phyloP scores from a whole-genome alignment of 2,888 invertebrate genomes.

The Drosophila anomelani region DNA sequence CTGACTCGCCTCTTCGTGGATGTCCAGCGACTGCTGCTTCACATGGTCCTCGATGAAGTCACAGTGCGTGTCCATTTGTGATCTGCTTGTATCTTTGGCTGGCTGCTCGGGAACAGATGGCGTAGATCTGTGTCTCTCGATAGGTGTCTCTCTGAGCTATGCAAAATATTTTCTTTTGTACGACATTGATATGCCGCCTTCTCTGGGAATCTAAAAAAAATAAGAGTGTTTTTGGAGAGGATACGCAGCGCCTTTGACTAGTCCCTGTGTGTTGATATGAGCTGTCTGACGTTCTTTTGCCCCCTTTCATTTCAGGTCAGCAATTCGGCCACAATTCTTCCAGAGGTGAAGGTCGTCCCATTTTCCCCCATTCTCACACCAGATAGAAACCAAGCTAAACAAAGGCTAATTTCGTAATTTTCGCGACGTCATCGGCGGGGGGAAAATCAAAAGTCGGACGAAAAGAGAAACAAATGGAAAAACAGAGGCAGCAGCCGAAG shows the following conservation, averaged over 20 bases:
- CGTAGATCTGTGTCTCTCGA: slow-evolving; percentile 2
- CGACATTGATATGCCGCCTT: slow-evolving; percentile 73
- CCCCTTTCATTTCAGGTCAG: neutral
- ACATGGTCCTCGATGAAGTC: slow-evolving; percentile 75
- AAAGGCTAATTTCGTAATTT: slow-evolving; percentile 73
- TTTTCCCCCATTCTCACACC: neutral
- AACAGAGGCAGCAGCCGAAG: slow-evolving; percentile 21
- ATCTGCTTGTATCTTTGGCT: slow-evolving; percentile 23
- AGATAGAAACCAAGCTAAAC: slow-evolving; percentile 30
- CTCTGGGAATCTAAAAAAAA: slow-evolving; percentile 62
- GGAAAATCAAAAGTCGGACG: slow-evolving; percentile 29
- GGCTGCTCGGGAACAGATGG: slow-evolving; percentile 1
- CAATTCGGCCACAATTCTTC: slow-evolving; percentile 6
- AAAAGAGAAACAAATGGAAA: slow-evolving; percentile 35
- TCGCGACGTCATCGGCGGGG: slow-evolving; percentile 54
- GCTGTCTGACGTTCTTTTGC: slow-evolving; percentile 5
- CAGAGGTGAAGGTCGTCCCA: slow-evolving; percentile 66
- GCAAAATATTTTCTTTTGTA: slow-evolving; percentile 74
- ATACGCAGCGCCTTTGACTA: slow-evolving; percentile 25
- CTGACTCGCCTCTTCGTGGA: slow-evolving; percentile 55
- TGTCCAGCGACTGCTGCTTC: slow-evolving; percentile 60
- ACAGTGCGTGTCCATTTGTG: slow-evolving; percentile 82
- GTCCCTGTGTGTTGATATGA: slow-evolving; percentile 76
- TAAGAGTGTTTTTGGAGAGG: slow-evolving; percentile 9
- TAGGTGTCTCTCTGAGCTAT: slow-evolving; percentile 35